Evolutionary conservation across 1,140 invertebrate species (phyloP).

Genomic region (Penaeus chinensis): DNA sequence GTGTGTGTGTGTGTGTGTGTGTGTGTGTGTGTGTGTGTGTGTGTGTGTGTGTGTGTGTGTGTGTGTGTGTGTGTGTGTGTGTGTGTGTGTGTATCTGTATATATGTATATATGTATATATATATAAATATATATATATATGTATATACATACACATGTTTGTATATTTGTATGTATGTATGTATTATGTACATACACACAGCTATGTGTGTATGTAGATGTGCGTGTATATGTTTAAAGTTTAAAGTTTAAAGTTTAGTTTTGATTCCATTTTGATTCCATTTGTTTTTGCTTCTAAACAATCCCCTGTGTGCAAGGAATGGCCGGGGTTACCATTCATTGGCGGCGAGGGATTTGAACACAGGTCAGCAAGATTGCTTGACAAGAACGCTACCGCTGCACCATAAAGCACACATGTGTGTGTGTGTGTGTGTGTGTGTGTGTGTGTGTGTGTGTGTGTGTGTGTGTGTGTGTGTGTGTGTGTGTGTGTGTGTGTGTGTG

Average conservation of each 20-base stretch:
- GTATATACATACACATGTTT: constrained; percentile 5
- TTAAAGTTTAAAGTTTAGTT: too few relatives aligned
- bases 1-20: too few relatives aligned
- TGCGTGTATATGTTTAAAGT: not conserved
- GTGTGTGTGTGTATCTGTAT: not conserved
- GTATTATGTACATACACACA: constrained; percentile 6
- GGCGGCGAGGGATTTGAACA: too few relatives aligned
- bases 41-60: constrained; percentile 1
- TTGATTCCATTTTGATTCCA: not conserved
- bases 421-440: constrained; percentile 22
- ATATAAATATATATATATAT: constrained; percentile 7
- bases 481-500: not conserved
- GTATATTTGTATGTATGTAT: constrained; percentile 36
- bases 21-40: not conserved
- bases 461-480: not conserved
- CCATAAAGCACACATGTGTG: constrained; percentile 16
- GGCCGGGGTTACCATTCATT: too few relatives aligned
- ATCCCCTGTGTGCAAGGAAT: too few relatives aligned
- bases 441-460: constrained; percentile 19
- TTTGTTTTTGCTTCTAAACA: not conserved
- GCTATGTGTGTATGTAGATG: constrained; percentile 22
- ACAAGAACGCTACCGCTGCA: too few relatives aligned
- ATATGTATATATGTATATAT: not conserved
- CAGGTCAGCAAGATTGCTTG: too few relatives aligned
- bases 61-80: constrained; percentile 23